Base-by-base conservation (phyloP, 1,140 invertebrate species). In the Scylla paramamosain region DNA sequence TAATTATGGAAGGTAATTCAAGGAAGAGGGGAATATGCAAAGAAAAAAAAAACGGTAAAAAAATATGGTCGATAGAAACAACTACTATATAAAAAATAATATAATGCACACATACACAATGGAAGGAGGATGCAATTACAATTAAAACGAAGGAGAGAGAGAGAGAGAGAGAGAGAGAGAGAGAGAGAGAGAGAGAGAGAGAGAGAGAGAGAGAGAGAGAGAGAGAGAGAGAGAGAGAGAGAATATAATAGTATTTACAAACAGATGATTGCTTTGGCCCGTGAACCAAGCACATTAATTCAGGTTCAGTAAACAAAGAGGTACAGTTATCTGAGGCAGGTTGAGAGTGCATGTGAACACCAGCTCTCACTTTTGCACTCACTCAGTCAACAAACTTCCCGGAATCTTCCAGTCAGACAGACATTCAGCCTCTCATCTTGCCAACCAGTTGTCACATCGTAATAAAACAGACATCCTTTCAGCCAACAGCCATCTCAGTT, bases 141-240 rank as follows among this genome's bases (percentile, higher is more conserved):
- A 48, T 28, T n/a, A 48, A 39, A 90, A 45, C 32, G 29, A 77
- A 31, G 52, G 52, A 31, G 52, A 92, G 90, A 77, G 32, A 32
- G 32, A 92, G 20, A 28, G 28, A 87, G 45, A n/a, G 28, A 88
- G 52, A 67, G 28, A n/a, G 29, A 67, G 20, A 82, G 48, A 88
- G n/a, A 29, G 84, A 59, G 20, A n/a, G 14, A 84, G 83, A 16
- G 82, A 59, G 28, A 45, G 83, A 39, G 93, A 52, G 48, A 46
- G 39, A 87, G 45, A 84, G 82, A 39, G 93, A 0, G 48, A 82
- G 28, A 92, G 46, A 59, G n/a, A 93, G 29, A 94, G 20, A 59
- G 48, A 89, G 83, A 77, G 28, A 39, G 84, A 28, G 7, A 89
- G 59, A 28, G 83, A 89, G 28, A 45, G 84, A 89, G 52, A 89